phyloP scores from a whole-genome alignment of 2,797 vertebrate genomes.

The Pitangus sulphuratus region DNA sequence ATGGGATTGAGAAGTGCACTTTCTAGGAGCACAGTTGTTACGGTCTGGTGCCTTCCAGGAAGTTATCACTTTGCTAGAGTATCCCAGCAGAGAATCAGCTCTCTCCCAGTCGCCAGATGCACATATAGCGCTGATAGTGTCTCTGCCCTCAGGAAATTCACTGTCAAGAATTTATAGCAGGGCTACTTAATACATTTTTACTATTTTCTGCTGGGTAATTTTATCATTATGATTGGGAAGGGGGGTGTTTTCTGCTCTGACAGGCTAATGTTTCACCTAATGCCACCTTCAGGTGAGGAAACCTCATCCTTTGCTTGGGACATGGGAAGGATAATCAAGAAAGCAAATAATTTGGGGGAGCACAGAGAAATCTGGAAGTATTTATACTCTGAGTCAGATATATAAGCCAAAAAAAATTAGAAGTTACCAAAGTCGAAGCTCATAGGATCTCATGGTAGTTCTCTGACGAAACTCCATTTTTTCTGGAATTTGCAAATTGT shows the following conservation, averaged over 20 bases:
- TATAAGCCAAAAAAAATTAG: not conserved
- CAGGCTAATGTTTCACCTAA: not conserved
- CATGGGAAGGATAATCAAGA: not conserved
- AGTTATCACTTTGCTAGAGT: not conserved
- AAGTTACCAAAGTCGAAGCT: not conserved
- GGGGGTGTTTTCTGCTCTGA: not conserved
- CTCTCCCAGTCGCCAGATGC: not conserved
- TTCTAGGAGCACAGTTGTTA: not conserved
- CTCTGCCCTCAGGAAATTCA: not conserved
- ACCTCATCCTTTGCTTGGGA: not conserved
- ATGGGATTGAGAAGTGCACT: accelerated
- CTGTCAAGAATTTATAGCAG: not conserved
- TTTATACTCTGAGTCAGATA: not conserved
- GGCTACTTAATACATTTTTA: not conserved
- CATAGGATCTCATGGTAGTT: not conserved
- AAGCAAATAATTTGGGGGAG: not conserved
- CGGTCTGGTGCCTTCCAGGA: not conserved
- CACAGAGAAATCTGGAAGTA: not conserved
- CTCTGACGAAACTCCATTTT: not conserved
- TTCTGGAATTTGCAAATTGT: not conserved
- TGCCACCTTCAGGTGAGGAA: not conserved
- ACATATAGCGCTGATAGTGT: not conserved
- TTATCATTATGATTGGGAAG: not conserved
- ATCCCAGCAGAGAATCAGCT: not conserved
- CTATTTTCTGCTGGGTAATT: not conserved